Conservation (phyloP, 2,797 vertebrate species). For the Heliangelus exortis region DNA sequence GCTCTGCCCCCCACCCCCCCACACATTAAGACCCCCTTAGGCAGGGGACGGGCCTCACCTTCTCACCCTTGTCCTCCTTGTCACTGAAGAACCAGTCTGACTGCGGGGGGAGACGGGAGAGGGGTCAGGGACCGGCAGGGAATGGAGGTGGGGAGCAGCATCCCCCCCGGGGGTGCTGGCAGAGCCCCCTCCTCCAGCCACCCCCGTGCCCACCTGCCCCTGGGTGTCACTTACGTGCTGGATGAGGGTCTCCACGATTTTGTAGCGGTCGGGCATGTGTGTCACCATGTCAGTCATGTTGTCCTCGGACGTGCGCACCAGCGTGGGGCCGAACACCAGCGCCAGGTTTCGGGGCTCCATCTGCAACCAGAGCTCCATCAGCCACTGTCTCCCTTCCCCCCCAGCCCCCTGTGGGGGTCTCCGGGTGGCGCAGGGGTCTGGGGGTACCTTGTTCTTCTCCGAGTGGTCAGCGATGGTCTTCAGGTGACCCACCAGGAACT, state of each 20-base stretch:
- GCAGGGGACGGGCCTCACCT: conserved; percentile 74
- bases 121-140: not conserved
- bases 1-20: not conserved
- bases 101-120: conserved; percentile 67
- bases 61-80: conserved; percentile 91
- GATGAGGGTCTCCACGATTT: conserved; percentile 97
- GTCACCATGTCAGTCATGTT: conserved; percentile 99
- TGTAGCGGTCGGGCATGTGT: conserved; percentile 99
- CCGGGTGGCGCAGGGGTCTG: accelerated
- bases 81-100: conserved; percentile 95
- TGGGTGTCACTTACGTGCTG: conserved; percentile 86
- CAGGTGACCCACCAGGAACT: conserved; percentile 92
- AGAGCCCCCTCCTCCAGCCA: not conserved
- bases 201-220: accelerated
- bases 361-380: conserved; percentile 66
- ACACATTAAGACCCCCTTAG: accelerated
- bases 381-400: not conserved
- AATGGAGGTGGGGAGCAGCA: accelerated
- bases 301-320: conserved; percentile 96
- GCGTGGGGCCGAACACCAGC: conserved; percentile 94
- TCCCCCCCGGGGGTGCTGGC: not conserved
- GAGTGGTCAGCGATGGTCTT: conserved; percentile 94
- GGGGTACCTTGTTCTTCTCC: conserved; percentile 93
- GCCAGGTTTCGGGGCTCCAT: conserved; percentile 98
- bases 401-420: not conserved